Evolutionary conservation across 2,888 invertebrate species (phyloP), one percentile per base, ranked within the genome.

Genomic region (Netelia fuscicornis): DNA sequence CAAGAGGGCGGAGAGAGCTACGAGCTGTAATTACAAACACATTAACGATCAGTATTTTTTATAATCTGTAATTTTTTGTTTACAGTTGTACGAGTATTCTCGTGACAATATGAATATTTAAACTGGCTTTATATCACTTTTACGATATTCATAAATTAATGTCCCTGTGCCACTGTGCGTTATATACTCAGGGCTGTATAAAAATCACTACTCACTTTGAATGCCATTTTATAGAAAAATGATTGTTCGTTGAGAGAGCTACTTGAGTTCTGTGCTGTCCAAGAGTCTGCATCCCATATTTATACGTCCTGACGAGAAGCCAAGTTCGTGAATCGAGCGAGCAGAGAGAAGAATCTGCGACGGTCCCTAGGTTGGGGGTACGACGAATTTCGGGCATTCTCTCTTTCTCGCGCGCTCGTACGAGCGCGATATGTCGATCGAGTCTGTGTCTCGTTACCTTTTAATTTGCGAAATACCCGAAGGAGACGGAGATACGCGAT

Each of bases 131-230:
- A 6, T 37, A 37, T 37, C 37, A 1, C 6, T 37, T 6, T 37
- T 37, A 37, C 37, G 37, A 37, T 37, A 37, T 0, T 37, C 37
- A 37, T 6, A 37, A 37, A 37, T 37, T 37, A 37, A 6, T 0
- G 37, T 37, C 37, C 37, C 37, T 37, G 37, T 37, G 6, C 37
- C 37, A 37, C 37, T 6, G 37, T 37, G 37, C 37, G 37, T 37
- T 48, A 11, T 5, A 37, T 9, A 60, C 20, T 54, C 2, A 23
- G 30, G 72, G 8, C 25, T 17, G 10, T 23, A 2, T 17, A 23
- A 23, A 30, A 60, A 48, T 42, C 2, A 54, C 44, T 72, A 83
- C 90, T 91, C 86, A 91, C 91, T 90, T 90, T 91, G 88, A 90
- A 91, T 86, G 89, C 90, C 91, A 91, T 91, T 90, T 87, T 71